Percentiles rank a stretch among this genome's conserved stretches.
phyloP scores from a whole-genome alignment of 2,888 invertebrate genomes.

The Podabrus alpinus region DNA sequence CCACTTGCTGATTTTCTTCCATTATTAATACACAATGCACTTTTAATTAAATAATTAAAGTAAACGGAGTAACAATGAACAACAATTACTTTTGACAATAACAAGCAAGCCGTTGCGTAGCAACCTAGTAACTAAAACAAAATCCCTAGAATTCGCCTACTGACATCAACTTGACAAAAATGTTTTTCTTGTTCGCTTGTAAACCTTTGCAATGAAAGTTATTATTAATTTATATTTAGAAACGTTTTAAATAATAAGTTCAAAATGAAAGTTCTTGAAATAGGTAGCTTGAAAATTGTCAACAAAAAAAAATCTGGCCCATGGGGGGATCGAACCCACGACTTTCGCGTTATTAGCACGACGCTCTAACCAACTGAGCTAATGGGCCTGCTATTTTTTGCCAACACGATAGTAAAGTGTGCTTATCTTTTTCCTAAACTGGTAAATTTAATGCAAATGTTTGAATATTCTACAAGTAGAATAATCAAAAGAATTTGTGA shows the following conservation, averaged over 20 bases:
- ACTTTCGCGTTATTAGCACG: constrained; percentile 79
- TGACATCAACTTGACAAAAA: too few species aligned
- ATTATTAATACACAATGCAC: background rate
- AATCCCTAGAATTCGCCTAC: background rate
- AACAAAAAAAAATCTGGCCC: constrained; percentile 58
- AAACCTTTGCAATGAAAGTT: too few species aligned
- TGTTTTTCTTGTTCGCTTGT: too few species aligned
- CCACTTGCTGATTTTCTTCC: background rate
- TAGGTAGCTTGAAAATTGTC: too few species aligned
- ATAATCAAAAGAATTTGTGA: too few species aligned
- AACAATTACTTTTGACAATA: background rate
- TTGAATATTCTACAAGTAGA: too few species aligned
- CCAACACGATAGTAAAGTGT: too few species aligned
- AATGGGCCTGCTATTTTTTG: constrained; percentile 72
- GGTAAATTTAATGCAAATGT: too few species aligned
- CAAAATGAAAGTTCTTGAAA: too few species aligned
- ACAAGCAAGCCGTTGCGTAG: background rate
- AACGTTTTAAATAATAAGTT: too few species aligned
- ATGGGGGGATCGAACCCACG: constrained; percentile 76
- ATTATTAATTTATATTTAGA: too few species aligned
- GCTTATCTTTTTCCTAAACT: too few species aligned
- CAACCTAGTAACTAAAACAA: background rate
- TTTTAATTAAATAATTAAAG: background rate
- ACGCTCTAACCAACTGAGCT: constrained; percentile 78
- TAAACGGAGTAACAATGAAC: background rate